Percentiles rank a stretch among this genome's conserved stretches.
Evolutionary conservation across 2,113 vertebrate species (phyloP).

Genomic region (Ophthalmotilapia sp.): DNA sequence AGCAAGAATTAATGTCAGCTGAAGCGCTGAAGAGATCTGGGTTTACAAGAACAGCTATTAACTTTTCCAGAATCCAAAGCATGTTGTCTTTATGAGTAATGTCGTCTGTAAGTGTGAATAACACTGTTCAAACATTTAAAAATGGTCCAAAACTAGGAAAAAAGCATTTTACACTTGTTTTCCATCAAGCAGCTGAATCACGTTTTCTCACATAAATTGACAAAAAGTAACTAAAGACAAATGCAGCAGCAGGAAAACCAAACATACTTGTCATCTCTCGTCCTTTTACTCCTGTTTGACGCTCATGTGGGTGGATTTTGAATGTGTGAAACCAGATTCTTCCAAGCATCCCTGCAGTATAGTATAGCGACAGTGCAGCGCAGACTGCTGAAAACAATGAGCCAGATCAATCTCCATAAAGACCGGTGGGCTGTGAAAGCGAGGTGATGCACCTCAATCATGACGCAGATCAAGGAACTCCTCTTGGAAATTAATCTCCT

Average conservation of each 20-base stretch:
- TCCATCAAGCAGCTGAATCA: neutral
- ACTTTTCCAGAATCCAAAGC: neutral
- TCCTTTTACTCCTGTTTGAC: neutral
- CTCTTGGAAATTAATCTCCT: slow-evolving; percentile 22
- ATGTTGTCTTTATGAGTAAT: neutral
- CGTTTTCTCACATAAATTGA: neutral
- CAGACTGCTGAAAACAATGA: neutral
- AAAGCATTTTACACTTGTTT: neutral
- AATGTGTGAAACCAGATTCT: neutral
- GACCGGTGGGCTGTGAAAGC: neutral
- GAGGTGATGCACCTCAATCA: neutral
- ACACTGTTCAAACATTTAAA: neutral
- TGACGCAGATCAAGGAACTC: slow-evolving; percentile 8
- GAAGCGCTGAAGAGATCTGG: neutral
- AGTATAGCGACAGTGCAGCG: neutral
- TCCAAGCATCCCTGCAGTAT: neutral
- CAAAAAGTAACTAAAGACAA: neutral
- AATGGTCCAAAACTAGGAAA: neutral
- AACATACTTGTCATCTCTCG: neutral
- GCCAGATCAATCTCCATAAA: slow-evolving; percentile 19
- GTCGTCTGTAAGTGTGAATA: neutral
- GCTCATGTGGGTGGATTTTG: neutral
- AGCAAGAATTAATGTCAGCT: neutral
- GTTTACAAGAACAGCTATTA: neutral
- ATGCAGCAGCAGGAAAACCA: neutral